Conservation (phyloP, 1,140 invertebrate genomes). For the Drosophila repletoides region DNA sequence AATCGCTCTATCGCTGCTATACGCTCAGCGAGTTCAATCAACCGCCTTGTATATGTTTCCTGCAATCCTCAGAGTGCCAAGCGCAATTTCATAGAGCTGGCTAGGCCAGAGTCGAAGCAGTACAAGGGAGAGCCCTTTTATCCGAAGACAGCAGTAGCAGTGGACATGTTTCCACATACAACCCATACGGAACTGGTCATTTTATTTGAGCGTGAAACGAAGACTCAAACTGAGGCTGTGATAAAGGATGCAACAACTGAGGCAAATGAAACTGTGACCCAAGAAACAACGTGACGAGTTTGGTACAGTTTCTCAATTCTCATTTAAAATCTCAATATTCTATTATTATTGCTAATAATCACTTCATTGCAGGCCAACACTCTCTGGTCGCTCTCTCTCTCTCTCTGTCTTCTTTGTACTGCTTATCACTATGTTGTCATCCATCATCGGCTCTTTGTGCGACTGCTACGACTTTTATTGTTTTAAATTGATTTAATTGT, state of each 20-base stretch:
- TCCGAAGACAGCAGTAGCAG: slow-evolving; percentile 90
- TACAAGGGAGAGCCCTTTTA: slow-evolving; percentile 91
- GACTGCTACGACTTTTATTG: slow-evolving; percentile 60
- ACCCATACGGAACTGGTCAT: slow-evolving; percentile 94
- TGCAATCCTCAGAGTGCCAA: slow-evolving; percentile 93
- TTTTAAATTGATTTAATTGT: slow-evolving; percentile 81
- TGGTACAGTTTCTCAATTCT: slow-evolving; percentile 20
- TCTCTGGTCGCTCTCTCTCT: slow-evolving; percentile 18
- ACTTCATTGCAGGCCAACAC: slow-evolving; percentile 18
- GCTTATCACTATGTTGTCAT: slow-evolving; percentile 43
- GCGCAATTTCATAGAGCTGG: slow-evolving; percentile 95
- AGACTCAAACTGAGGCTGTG: slow-evolving; percentile 9
- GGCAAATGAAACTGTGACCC: background rate
- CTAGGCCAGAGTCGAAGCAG: slow-evolving; percentile 90
- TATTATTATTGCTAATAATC: slow-evolving; percentile 27
- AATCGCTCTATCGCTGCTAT: slow-evolving; percentile 90
- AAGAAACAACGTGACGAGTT: slow-evolving; percentile 11
- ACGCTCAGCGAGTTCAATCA: slow-evolving; percentile 88
- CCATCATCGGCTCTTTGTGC: slow-evolving; percentile 64
- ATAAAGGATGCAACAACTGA: slow-evolving; percentile 1
- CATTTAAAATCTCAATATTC: background rate
- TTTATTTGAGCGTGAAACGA: slow-evolving; percentile 87
- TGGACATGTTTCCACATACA: slow-evolving; percentile 98
- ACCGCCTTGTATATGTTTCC: slow-evolving; percentile 94
- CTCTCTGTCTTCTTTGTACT: slow-evolving; percentile 48